phyloP scores from a whole-genome alignment of 2,113 vertebrate genomes.

The Plectropomus leopardus region DNA sequence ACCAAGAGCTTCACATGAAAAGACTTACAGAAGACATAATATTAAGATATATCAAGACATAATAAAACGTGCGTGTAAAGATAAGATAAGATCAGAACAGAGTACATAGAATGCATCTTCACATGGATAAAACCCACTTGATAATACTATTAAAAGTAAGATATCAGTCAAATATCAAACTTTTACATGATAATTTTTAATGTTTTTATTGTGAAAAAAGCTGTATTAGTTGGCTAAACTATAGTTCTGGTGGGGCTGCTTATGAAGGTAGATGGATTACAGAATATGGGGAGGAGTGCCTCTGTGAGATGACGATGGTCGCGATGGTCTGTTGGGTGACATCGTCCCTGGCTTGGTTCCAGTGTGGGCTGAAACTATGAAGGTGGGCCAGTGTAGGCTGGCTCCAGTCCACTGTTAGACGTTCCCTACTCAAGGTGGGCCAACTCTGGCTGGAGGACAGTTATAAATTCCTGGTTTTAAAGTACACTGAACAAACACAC shows the following conservation, averaged over 20 bases:
- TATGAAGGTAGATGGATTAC: not conserved
- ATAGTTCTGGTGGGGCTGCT: not conserved
- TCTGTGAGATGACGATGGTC: conserved; percentile 6
- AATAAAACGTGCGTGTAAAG: no score
- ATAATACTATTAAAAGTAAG: no score
- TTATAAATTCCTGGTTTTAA: conserved; percentile 30
- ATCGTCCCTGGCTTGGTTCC: conserved; percentile 53
- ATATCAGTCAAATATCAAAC: no score
- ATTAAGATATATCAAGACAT: no score
- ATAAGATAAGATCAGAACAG: no score
- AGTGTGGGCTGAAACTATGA: conserved; percentile 31
- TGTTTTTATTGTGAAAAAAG: not conserved
- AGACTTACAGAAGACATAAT: no score
- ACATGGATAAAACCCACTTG: no score
- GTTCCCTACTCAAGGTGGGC: conserved; percentile 69
- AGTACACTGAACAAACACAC: not conserved
- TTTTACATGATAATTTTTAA: not conserved
- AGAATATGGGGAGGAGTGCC: not conserved
- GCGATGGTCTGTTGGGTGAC: conserved; percentile 20
- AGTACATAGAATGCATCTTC: no score
- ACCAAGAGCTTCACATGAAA: no score
- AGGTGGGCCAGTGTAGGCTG: conserved; percentile 49
- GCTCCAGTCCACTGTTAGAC: conserved; percentile 39
- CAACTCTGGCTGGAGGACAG: conserved; percentile 61
- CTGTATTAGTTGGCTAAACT: not conserved